A percentile compares a stretch with the other conserved stretches of the same genome.
phyloP scores from a whole-genome alignment of 2,888 invertebrate species.

The Oeneis ivallda region DNA sequence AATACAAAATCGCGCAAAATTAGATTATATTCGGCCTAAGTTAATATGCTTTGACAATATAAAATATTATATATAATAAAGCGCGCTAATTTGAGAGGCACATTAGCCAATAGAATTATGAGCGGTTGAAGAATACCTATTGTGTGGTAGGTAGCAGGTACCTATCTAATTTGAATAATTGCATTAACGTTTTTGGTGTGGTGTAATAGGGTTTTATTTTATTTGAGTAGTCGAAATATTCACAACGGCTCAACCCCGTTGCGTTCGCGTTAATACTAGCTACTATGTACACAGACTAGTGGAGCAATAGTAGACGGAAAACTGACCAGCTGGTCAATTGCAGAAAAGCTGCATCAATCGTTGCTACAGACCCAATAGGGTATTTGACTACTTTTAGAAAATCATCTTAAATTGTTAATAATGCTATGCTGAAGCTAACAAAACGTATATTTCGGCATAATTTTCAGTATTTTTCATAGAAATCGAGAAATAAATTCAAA shows the following conservation, averaged over 20 bases:
- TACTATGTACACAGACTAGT: neutral
- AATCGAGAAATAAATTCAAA: too few species aligned
- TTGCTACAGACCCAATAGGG: too few species aligned
- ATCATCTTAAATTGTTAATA: too few species aligned
- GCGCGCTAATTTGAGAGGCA: neutral
- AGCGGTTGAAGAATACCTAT: neutral
- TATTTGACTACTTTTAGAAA: too few species aligned
- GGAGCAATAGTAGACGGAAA: neutral
- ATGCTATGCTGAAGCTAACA: too few species aligned
- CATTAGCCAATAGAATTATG: neutral
- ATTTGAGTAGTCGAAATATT: conserved; percentile 27
- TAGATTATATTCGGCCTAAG: neutral
- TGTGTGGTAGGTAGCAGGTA: too few species aligned
- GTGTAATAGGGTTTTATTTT: conserved; percentile 29
- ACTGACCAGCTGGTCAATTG: too few species aligned
- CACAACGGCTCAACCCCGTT: conserved; percentile 43
- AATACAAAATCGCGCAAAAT: neutral
- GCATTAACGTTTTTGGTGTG: conserved; percentile 18
- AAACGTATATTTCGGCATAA: too few species aligned
- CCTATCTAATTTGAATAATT: conserved; percentile 26
- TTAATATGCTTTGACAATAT: too few species aligned
- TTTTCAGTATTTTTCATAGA: too few species aligned
- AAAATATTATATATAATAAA: too few species aligned
- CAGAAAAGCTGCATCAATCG: too few species aligned
- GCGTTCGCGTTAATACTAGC: conserved; percentile 48